Evolutionary conservation across 2,113 vertebrate genomes (phyloP).

Genomic region (Polypterus bichir): DNA sequence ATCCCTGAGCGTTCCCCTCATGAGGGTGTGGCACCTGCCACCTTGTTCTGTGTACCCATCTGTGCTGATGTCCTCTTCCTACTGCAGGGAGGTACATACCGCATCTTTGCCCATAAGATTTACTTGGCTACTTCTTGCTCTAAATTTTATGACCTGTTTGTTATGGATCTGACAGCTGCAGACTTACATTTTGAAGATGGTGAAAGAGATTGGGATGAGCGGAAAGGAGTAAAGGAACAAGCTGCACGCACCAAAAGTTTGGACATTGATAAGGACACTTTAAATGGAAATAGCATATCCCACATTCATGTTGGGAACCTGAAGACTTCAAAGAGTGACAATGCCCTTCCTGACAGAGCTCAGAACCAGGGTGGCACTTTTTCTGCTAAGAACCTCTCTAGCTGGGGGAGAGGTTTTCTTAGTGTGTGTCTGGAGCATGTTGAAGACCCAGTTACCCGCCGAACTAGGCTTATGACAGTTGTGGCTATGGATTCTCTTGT

Average conservation of each 20-base stretch:
- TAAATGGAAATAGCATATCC: constrained; percentile 25
- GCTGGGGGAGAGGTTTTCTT: constrained; percentile 71
- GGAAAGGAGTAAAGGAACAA: constrained; percentile 48
- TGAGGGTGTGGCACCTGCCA: constrained; percentile 47
- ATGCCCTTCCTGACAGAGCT: constrained; percentile 42
- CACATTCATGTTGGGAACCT: constrained; percentile 39
- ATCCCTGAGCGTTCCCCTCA: constrained; percentile 51
- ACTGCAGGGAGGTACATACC: constrained; percentile 49
- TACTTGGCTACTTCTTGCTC: constrained; percentile 80
- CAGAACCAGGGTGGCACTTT: constrained; percentile 28
- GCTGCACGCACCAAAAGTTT: constrained; percentile 58
- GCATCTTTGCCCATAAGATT: constrained; percentile 69
- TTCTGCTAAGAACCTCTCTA: constrained; percentile 38
- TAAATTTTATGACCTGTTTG: constrained; percentile 79
- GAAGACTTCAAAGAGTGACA: constrained; percentile 58
- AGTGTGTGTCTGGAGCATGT: constrained; percentile 56
- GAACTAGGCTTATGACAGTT: constrained; percentile 56
- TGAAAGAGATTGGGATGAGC: constrained; percentile 45
- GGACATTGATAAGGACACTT: constrained; percentile 48
- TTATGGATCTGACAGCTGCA: constrained; percentile 44
- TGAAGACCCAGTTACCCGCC: constrained; percentile 55
- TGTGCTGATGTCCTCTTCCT: constrained; percentile 71
- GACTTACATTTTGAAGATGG: constrained; percentile 33
- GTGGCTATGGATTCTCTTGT: constrained; percentile 64
- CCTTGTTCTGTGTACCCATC: constrained; percentile 61